Conservation (phyloP, 2,797 vertebrate genomes). For the Botia almorhae region DNA sequence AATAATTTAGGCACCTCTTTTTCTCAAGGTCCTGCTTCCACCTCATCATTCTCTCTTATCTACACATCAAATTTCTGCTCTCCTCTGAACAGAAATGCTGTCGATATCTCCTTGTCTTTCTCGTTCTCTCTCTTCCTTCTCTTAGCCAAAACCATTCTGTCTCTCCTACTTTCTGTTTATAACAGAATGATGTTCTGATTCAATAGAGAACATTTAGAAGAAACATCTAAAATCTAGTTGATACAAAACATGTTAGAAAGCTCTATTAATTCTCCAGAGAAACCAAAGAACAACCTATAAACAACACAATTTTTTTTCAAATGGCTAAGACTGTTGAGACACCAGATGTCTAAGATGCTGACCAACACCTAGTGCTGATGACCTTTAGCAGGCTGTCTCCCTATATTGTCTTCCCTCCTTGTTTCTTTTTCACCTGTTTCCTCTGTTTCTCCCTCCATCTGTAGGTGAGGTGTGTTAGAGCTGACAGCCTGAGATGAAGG, state of each 20-base stretch:
- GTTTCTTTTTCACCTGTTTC: constrained; percentile 3
- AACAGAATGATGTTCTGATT: not conserved
- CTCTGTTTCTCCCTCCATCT: not conserved
- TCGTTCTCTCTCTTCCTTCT: constrained; percentile 11
- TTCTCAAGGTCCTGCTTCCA: constrained; percentile 54
- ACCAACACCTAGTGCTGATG: constrained; percentile 8
- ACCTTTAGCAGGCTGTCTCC: constrained; percentile 10
- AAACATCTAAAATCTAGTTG: not conserved
- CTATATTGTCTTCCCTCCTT: not conserved
- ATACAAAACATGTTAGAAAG: not conserved
- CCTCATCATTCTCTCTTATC: constrained; percentile 54
- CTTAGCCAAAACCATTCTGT: constrained; percentile 65
- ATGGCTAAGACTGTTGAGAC: not conserved
- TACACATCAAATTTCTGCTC: constrained; percentile 56
- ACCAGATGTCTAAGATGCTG: not conserved
- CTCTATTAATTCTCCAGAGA: not conserved
- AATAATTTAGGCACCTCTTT: constrained; percentile 64
- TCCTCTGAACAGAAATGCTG: constrained; percentile 64
- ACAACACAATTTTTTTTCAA: not conserved
- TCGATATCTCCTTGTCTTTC: constrained; percentile 35
- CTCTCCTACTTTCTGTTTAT: constrained; percentile 53
- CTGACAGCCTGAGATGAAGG: constrained; percentile 43
- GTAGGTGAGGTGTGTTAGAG: constrained; percentile 21
- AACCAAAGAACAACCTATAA: not conserved
- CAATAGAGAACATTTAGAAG: not conserved